A percentile compares a stretch with the other conserved stretches of the same genome.
Evolutionary conservation across 2,797 vertebrate genomes (phyloP).

Genomic region (Characodon lateralis): DNA sequence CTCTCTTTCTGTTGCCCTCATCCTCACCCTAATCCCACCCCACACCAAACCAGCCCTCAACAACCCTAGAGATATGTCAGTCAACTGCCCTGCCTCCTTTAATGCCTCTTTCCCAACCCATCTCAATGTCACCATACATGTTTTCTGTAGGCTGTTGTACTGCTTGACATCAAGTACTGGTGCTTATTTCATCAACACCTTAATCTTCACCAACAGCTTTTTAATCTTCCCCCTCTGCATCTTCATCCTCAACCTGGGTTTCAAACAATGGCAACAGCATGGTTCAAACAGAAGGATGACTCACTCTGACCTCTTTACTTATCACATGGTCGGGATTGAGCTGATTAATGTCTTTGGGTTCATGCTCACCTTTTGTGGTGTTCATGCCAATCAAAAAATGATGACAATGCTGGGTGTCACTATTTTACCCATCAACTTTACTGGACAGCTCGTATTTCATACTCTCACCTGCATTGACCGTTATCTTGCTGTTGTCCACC

Average conservation of each 20-base stretch:
- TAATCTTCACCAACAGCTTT: background rate
- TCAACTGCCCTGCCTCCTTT: background rate
- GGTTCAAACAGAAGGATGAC: background rate
- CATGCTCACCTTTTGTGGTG: background rate
- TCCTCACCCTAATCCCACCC: too few relatives aligned
- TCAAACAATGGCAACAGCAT: background rate
- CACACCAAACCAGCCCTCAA: background rate
- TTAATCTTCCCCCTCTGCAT: background rate
- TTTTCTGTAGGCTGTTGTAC: too few relatives aligned
- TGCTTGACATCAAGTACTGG: background rate
- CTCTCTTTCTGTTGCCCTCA: too few relatives aligned
- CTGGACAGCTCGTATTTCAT: conserved; percentile 7
- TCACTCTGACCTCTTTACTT: background rate
- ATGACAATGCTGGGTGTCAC: background rate
- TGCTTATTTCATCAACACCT: background rate
- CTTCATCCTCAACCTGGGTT: background rate
- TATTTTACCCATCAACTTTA: background rate
- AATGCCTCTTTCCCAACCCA: background rate
- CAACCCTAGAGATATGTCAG: background rate
- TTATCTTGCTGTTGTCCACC: conserved; percentile 44
- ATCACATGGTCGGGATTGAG: background rate
- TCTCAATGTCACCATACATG: background rate
- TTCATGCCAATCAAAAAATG: background rate
- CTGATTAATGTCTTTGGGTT: background rate
- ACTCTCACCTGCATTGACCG: conserved; percentile 22